Conservation (phyloP, 2,113 vertebrate species). For the Neoarius graeffei region DNA sequence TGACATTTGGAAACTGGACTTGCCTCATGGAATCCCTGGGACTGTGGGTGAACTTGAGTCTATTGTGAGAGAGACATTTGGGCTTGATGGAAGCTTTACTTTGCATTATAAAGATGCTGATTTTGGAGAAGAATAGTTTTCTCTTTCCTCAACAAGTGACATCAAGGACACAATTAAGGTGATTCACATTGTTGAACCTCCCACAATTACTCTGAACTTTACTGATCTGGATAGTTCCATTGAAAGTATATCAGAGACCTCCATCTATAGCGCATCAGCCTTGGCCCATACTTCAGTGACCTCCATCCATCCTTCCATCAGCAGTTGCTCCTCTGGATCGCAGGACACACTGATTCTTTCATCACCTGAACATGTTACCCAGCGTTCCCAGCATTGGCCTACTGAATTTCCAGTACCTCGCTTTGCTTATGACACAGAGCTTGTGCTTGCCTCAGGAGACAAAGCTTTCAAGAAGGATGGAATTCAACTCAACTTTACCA, state of each 20-base stretch:
- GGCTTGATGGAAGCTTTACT: constrained; percentile 28
- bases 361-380: no score
- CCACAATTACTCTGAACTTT: constrained; percentile 11
- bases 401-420: no score
- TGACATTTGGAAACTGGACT: constrained; percentile 42
- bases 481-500: no score
- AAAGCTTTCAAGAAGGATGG: no score
- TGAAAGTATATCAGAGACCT: constrained; percentile 25
- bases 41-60: constrained; percentile 35
- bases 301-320: not conserved
- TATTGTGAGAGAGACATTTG: constrained; percentile 37
- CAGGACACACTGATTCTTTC: no score
- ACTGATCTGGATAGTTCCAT: constrained; percentile 6
- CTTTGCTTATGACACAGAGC: no score
- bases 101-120: constrained; percentile 43
- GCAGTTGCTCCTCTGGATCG: constrained; percentile 15
- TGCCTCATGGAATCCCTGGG: constrained; percentile 40
- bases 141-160: constrained; percentile 41
- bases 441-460: no score
- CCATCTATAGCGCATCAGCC: not conserved
- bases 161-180: constrained; percentile 51
- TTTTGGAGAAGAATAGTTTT: constrained; percentile 47
- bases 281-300: not conserved
- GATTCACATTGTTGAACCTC: constrained; percentile 38
- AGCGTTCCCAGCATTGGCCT: no score